Evolutionary conservation across 1,140 invertebrate genomes (phyloP), one percentile per base, ranked within the genome.

Genomic region (Aradophagus sp.): DNA sequence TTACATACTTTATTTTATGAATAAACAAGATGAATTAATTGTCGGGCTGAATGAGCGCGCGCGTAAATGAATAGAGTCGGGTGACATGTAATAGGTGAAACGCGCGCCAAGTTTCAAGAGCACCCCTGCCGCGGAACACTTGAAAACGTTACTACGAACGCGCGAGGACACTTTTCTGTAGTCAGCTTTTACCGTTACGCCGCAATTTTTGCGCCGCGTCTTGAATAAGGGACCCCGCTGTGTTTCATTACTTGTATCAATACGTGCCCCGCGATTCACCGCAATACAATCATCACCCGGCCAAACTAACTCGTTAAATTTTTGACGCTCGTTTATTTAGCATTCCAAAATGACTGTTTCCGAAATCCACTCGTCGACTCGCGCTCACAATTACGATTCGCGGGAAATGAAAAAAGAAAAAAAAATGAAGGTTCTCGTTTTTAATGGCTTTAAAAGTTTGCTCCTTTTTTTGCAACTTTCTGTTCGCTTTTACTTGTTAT

Each of bases 131-230:
- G 27, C 44, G 11, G 47, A 62, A 47, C 32, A 41, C 42, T 65
- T 48, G 61, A n/a, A 65, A 63, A 63, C 23, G 47, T 53, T 63
- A 53, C 59, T 63, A 53, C 59, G 53, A 48, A 63, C 59, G 45
- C 39, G 50, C 38, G 48, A 56, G 61, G 52, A 56, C 65, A 53
- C 61, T 59, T 61, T 59, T 70, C 55, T 50, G 19, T 41, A 48
- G 45, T 69, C 72, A 68, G 77, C 65, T 45, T 76, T 76, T 80
- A 80, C 80, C 79, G 78, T 81, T 79, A 79, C 56, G 41, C 61
- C 67, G 72, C 72, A 69, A 77, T 77, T 75, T 67, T 66, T 52
- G 65, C 59, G 65, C 56, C 39, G 72, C 55, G 42, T 76, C 63
- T 67, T 65, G 66, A 70, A 74, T 74, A 73, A 71, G 62, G 59